Evolutionary conservation across 2,888 invertebrate genomes (phyloP).

Genomic region (Agrotis clavis): DNA sequence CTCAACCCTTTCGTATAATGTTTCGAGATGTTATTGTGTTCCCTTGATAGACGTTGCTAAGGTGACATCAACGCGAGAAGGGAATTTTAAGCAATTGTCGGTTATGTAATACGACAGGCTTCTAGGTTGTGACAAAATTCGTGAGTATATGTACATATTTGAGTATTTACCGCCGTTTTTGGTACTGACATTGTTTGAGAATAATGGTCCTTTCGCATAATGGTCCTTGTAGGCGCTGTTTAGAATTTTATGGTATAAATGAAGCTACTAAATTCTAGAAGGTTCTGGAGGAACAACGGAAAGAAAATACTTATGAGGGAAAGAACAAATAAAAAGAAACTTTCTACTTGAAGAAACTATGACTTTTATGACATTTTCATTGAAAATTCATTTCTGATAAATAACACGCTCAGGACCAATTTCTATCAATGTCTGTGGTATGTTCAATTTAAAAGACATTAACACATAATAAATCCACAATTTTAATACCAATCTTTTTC

Average conservation of each 20-base stretch:
- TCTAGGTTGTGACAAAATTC: conserved; percentile 30
- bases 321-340: not conserved
- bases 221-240: not conserved
- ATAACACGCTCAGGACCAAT: no score
- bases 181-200: not conserved
- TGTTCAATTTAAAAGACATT: not conserved
- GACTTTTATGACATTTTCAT: no score
- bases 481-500: conserved; percentile 1
- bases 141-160: conserved; percentile 28
- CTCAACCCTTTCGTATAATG: conserved; percentile 40
- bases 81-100: conserved; percentile 54
- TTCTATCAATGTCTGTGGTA: not conserved
- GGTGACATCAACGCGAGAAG: conserved; percentile 51
- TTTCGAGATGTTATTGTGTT: conserved; percentile 55
- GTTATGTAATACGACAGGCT: conserved; percentile 52
- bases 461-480: not conserved
- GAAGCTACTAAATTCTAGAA: not conserved
- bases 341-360: not conserved
- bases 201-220: not conserved
- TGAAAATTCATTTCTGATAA: no score
- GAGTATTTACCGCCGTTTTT: conserved; percentile 11
- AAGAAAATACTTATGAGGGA: not conserved
- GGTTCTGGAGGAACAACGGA: not conserved
- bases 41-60: conserved; percentile 54
- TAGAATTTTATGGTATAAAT: not conserved